These are phyloP conservation scores for Sylvietta virens DNA, from an alignment of 2,113 vertebrate species.

Conservation along the genomic window DNA sequence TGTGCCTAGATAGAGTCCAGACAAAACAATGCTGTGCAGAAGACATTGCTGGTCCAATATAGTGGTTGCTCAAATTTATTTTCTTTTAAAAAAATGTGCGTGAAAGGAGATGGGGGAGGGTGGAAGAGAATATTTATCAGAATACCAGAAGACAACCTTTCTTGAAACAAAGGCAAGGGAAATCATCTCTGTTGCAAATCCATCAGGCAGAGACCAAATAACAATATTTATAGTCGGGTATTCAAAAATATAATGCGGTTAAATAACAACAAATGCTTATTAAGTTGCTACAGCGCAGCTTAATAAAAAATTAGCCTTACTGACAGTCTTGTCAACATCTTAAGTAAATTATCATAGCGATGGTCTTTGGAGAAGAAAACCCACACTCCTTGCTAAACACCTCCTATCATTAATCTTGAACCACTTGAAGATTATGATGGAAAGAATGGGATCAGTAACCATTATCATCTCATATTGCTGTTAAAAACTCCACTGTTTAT, in stretches of 20 bases:
- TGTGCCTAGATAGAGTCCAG: background rate
- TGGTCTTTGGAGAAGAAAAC: slow-evolving; percentile 74
- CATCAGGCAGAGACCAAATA: slow-evolving; percentile 16
- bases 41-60: background rate
- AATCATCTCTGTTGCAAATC: slow-evolving; percentile 1
- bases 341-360: slow-evolving; percentile 70
- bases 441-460: slow-evolving; percentile 83
- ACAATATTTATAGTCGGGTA: slow-evolving; percentile 20
- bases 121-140: background rate
- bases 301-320: slow-evolving; percentile 66
- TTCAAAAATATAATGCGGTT: background rate
- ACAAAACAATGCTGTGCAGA: background rate
- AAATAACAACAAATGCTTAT: slow-evolving; percentile 39
- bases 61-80: background rate
- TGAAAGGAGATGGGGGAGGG: background rate
- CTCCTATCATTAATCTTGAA: slow-evolving; percentile 84
- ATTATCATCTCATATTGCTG: slow-evolving; percentile 83
- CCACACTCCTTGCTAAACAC: slow-evolving; percentile 64
- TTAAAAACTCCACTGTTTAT: slow-evolving; percentile 77
- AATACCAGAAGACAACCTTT: slow-evolving; percentile 30
- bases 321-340: slow-evolving; percentile 70
- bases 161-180: slow-evolving; percentile 46
- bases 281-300: slow-evolving; percentile 10
- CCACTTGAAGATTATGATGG: slow-evolving; percentile 90
- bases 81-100: background rate